Base-by-base conservation (phyloP, 2,797 vertebrate species). In the Micromesistius poutassou region DNA sequence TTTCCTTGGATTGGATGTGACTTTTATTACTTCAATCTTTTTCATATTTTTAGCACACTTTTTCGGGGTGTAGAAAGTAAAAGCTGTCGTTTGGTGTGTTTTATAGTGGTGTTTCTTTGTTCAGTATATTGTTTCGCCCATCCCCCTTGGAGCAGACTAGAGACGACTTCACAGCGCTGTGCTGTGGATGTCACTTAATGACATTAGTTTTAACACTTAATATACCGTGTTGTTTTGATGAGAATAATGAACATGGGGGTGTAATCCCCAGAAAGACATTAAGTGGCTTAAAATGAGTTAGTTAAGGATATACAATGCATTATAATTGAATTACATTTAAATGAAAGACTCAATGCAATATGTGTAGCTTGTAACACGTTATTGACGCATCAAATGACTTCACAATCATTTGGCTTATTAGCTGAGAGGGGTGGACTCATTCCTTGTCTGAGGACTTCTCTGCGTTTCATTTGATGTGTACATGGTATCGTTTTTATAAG, bases 11-110 rank as follows among this genome's bases (percentile, higher is more conserved):
- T 76, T 74, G 68, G 16, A 73, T 71, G 75, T 74, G 71, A 13
- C 75, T 81, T 68, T 83, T 88, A 85, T 85, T 85, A 72, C 84
- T 75, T 78, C 72, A 73, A 19, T 75, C 38, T 82, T 89, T 38
- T 88, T 86, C 77, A 86, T 88, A 78, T 83, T 77, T 50, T 81
- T 7, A 70, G 70, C 30, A 28, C 78, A 74, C 30, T 81, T 66
- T 72, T 79, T 36, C n/a, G 71, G 12, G 74, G 28, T n/a, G 55
- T 75, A 40, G 30, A 25, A 81, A 30, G 35, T 74, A 9, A 12
- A 22, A 62, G 62, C 8, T 9, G 62, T 68, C 9, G 25, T 10
- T 68, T 28, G 62, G n/a, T 28, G 62, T 28, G 62, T 68, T 68
- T 28, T 12, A 28, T 25, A 9, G 55, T 1, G 22, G 62, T 7